Percentiles rank a stretch among this genome's conserved stretches.
Evolutionary conservation across 1,140 invertebrate genomes (phyloP).

Genomic region (Drosophila carrolli): DNA sequence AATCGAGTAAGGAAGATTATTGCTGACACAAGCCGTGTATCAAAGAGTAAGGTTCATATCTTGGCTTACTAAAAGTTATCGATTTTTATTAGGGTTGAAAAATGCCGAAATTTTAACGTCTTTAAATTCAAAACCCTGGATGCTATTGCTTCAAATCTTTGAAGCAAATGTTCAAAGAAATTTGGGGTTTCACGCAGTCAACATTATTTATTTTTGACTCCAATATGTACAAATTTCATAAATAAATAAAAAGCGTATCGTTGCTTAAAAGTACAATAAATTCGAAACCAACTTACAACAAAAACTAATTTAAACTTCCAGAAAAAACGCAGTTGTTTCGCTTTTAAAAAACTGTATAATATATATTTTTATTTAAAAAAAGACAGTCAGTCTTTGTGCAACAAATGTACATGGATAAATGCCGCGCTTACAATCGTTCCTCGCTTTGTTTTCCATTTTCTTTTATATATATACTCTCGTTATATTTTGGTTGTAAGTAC

Average conservation of each 20-base stretch:
- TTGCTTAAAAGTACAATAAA: no score
- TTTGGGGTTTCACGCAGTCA: no score
- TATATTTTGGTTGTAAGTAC: conserved; percentile 51
- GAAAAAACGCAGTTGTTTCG: conserved; percentile 19
- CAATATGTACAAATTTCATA: no score
- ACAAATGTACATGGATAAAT: conserved; percentile 59
- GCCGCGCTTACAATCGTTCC: conserved; percentile 45
- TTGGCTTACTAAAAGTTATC: not conserved
- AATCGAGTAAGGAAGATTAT: no score
- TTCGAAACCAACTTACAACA: no score
- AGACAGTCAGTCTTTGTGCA: conserved; percentile 43
- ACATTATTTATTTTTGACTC: no score
- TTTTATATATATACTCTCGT: conserved; percentile 28
- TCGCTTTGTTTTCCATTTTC: conserved; percentile 3
- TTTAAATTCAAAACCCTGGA: not conserved
- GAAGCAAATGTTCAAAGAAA: no score
- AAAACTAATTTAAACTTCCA: not conserved
- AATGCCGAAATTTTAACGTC: not conserved
- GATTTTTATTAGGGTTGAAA: no score
- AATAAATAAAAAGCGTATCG: no score
- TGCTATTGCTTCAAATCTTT: no score
- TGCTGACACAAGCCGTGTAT: no score
- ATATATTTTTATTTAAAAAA: conserved; percentile 51
- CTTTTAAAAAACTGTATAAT: conserved; percentile 65
- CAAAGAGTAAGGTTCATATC: not conserved